Conservation (phyloP, 2,797 vertebrate genomes). For the Linurgus olivaceus region DNA sequence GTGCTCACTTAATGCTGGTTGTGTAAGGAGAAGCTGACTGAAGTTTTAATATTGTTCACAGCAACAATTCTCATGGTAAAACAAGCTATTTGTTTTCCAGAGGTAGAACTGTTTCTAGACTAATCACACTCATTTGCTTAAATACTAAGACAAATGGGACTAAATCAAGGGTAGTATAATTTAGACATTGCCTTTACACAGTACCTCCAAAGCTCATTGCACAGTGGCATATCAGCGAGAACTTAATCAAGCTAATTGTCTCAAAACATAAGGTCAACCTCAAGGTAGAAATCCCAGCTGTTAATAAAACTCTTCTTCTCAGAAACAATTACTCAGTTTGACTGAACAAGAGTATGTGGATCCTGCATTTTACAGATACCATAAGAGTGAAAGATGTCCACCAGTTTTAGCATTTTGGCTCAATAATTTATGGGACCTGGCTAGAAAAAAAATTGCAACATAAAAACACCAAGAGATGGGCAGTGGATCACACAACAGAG, state of each 20-base stretch:
- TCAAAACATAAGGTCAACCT: slow-evolving; percentile 14
- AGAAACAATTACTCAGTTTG: background rate
- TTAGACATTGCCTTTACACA: background rate
- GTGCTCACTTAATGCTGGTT: background rate
- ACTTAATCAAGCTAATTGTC: slow-evolving; percentile 44
- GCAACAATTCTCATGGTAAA: background rate
- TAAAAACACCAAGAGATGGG: background rate
- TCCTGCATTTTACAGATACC: background rate
- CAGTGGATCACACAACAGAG: background rate
- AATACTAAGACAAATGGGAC: background rate
- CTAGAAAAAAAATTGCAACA: background rate
- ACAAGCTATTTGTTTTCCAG: background rate
- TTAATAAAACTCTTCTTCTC: background rate
- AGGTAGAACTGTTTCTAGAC: background rate
- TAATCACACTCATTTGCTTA: background rate
- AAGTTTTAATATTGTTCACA: background rate
- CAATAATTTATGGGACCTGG: background rate
- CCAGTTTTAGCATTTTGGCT: background rate
- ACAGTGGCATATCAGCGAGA: background rate
- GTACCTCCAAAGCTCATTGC: background rate
- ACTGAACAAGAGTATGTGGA: background rate
- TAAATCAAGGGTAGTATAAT: slow-evolving; percentile 8
- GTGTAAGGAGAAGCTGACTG: background rate
- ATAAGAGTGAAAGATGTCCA: background rate
- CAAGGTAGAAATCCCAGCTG: background rate